phyloP scores from a whole-genome alignment of 2,797 vertebrate genomes.

The Oryzias sinensis region DNA sequence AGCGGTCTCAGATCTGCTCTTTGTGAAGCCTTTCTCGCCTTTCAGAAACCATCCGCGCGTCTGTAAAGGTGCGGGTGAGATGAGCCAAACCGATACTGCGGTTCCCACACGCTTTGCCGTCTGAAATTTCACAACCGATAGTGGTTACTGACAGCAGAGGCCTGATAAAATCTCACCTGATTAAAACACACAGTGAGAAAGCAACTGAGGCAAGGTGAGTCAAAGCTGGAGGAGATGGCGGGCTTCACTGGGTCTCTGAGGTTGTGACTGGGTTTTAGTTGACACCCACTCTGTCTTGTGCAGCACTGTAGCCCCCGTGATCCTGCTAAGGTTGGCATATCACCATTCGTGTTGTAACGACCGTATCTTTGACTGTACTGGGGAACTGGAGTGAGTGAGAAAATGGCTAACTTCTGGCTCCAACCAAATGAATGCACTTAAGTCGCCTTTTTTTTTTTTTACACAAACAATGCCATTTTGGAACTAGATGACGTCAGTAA shows the following conservation, averaged over 20 bases:
- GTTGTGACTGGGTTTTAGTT: conserved; percentile 66
- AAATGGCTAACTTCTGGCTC: too few relatives aligned
- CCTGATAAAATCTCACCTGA: conserved; percentile 77
- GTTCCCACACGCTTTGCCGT: conserved; percentile 76
- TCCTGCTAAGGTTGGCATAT: conserved; percentile 51
- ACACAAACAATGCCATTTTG: too few relatives aligned
- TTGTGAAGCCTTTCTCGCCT: conserved; percentile 72
- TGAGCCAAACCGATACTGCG: conserved; percentile 72
- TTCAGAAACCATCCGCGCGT: conserved; percentile 68
- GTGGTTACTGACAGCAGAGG: conserved; percentile 71
- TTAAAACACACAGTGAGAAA: conserved; percentile 55
- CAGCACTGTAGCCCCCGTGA: conserved; percentile 33
- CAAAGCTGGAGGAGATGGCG: conserved; percentile 43
- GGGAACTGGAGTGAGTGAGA: conserved; percentile 26
- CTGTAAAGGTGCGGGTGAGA: conserved; percentile 74
- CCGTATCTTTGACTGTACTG: conserved; percentile 44
- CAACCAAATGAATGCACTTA: too few relatives aligned
- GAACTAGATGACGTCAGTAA: too few relatives aligned
- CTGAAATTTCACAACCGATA: conserved; percentile 81
- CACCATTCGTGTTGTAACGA: conserved; percentile 53
- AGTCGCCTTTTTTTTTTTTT: too few relatives aligned
- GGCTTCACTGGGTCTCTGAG: conserved; percentile 61
- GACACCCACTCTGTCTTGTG: conserved; percentile 50
- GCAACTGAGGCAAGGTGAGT: conserved; percentile 41
- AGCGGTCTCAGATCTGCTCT: conserved; percentile 63